Base-by-base conservation (phyloP, 2,113 vertebrate genomes). In the Python bivittatus region DNA sequence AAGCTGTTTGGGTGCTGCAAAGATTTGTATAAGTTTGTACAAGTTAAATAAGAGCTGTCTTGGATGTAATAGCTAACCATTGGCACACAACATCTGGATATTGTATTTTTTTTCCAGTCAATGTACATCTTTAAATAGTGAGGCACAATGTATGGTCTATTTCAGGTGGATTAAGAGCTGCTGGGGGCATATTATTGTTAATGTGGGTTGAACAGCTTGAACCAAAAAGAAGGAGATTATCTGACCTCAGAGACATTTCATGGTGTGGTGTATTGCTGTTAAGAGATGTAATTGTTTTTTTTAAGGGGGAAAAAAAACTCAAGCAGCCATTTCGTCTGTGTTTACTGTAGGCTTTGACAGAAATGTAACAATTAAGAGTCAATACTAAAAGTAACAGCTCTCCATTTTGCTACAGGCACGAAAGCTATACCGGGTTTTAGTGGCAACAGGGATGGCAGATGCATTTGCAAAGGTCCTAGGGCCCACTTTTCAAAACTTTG, bases 111-210 rank as follows among this genome's bases (percentile, higher is more conserved):
- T 91, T 93, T 91, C 58, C 0, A 92, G 64, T 72, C 86, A 22
- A 4, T 56, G 17, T 54, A 0, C 52, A 58, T 92, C 91, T 91
- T 95, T 94, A 96, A 95, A 92, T 92, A 95, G 27, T 58, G 22
- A 86, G 58, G 27, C 84, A 84, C 86, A 92, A 91, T 92, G 93
- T 88, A 87, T 13, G 42, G 84, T 33, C 3, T 60, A 10, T 90
- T 84, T 90, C 91, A 61, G 48, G 33, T 33, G 91, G 84, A 84
- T 90, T 90, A 90, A 94, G 57, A 61, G 53, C 25, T 17, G 2
- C 90, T 84, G 88, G 57, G 52, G 84, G 90, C 88, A 29, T 89
- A 44, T 29, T 13, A 93, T 29, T 93, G 52, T 72, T 42, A 95
- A 91, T 27, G 48, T 91, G 83, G 53, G n/a, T 64, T 83, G 52